A percentile compares a stretch with the other conserved stretches of the same genome.
These are phyloP conservation scores for Synanthedon myopaeformis DNA, from an alignment of 2,888 invertebrate genomes.

Conservation along the genomic window DNA sequence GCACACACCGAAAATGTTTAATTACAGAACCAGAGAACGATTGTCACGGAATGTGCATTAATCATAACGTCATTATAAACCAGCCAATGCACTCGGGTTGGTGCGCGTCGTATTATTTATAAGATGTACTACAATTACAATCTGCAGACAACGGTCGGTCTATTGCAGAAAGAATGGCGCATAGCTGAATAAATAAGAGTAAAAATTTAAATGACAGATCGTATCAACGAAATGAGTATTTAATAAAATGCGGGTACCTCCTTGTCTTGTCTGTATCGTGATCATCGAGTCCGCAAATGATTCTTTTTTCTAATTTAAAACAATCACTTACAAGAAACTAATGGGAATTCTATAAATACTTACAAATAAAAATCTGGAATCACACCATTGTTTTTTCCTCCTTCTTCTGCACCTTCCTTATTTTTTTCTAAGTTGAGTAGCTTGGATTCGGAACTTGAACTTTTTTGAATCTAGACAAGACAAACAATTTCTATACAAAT, in stretches of 20 bases:
- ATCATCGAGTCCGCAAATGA: conserved; percentile 28
- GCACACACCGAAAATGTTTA: conserved; percentile 32
- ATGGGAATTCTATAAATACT: conserved; percentile 68
- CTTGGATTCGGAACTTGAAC: background rate
- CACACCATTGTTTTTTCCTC: conserved; percentile 71
- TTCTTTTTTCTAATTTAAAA: conserved; percentile 31
- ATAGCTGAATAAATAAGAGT: conserved; percentile 60
- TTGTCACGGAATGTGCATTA: background rate
- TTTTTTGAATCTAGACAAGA: no score
- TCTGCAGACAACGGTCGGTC: conserved; percentile 44
- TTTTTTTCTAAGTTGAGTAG: background rate
- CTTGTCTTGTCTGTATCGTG: conserved; percentile 24
- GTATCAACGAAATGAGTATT: conserved; percentile 35
- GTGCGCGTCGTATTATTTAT: conserved; percentile 36
- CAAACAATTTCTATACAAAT: no score
- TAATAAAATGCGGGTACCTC: conserved; percentile 27
- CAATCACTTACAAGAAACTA: conserved; percentile 48
- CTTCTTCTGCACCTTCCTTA: background rate
- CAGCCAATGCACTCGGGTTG: conserved; percentile 32
- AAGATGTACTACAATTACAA: conserved; percentile 45
- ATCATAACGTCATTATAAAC: conserved; percentile 9
- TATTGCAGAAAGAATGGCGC: conserved; percentile 65
- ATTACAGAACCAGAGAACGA: conserved; percentile 11
- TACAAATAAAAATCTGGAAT: conserved; percentile 71
- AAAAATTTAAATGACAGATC: conserved; percentile 62